A percentile compares a stretch with the other conserved stretches of the same genome.
phyloP scores from a whole-genome alignment of 2,113 vertebrate species.

The Martes martes region DNA sequence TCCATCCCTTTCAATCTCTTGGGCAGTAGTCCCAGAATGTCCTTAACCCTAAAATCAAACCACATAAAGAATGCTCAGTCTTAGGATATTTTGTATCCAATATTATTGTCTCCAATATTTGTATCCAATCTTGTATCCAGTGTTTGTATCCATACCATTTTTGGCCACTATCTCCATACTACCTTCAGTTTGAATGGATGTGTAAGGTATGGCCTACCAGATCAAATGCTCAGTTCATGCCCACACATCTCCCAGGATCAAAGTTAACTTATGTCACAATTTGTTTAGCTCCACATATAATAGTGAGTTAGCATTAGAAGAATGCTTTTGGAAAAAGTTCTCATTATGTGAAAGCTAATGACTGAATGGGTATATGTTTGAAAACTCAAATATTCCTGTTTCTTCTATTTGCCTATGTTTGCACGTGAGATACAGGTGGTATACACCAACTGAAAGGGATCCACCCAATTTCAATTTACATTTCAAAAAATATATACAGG shows the following conservation, averaged over 20 bases:
- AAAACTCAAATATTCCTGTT: background rate
- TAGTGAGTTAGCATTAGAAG: background rate
- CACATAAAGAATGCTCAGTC: background rate
- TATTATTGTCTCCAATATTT: too few species aligned
- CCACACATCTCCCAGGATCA: background rate
- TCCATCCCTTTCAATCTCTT: fast-evolving
- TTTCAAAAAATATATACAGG: background rate
- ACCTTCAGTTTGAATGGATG: background rate
- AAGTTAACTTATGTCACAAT: background rate
- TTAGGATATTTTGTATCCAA: background rate
- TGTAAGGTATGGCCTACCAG: fast-evolving
- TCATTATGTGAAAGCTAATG: background rate
- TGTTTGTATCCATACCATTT: background rate
- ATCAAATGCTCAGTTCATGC: background rate
- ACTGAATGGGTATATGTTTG: background rate
- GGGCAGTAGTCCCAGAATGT: too few species aligned
- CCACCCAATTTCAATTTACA: background rate
- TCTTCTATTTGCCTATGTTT: background rate
- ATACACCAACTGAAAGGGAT: background rate
- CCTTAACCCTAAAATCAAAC: background rate
- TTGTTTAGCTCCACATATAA: background rate
- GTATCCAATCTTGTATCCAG: background rate
- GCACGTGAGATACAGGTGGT: background rate
- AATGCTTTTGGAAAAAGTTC: background rate
- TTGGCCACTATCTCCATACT: background rate